A percentile compares a stretch with the other conserved stretches of the same genome.
Evolutionary conservation across 2,113 vertebrate genomes (phyloP).

Genomic region (Rhea pennata): DNA sequence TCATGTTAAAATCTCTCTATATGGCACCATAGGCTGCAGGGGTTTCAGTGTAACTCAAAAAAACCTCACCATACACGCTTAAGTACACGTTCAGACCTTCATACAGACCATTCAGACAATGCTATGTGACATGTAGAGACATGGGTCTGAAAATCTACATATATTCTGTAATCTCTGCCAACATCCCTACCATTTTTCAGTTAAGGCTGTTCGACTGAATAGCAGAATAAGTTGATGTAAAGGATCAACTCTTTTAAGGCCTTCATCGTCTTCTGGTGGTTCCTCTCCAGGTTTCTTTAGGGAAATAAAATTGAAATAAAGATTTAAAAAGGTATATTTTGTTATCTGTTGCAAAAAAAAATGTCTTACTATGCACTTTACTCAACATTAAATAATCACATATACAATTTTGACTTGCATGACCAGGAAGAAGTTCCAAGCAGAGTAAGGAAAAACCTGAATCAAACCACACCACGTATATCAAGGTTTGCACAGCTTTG

Average conservation of each 20-base stretch:
- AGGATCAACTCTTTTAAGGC: slow-evolving; percentile 87
- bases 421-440: background rate
- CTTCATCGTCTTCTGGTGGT: slow-evolving; percentile 87
- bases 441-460: background rate
- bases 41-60: background rate
- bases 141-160: background rate
- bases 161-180: background rate
- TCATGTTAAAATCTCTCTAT: background rate
- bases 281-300: slow-evolving; percentile 88
- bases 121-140: background rate
- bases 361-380: background rate
- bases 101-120: background rate
- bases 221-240: slow-evolving; percentile 95
- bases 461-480: background rate
- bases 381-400: background rate
- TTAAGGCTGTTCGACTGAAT: slow-evolving; percentile 95
- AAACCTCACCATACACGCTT: background rate
- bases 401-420: background rate
- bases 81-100: rapidly evolving
- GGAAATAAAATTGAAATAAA: background rate
- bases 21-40: background rate
- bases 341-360: background rate
- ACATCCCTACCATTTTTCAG: slow-evolving; percentile 91
- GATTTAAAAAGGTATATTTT: background rate
- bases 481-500: background rate